Evolutionary conservation across 2,888 invertebrate genomes (phyloP).

Genomic region (Drosophila greeni): DNA sequence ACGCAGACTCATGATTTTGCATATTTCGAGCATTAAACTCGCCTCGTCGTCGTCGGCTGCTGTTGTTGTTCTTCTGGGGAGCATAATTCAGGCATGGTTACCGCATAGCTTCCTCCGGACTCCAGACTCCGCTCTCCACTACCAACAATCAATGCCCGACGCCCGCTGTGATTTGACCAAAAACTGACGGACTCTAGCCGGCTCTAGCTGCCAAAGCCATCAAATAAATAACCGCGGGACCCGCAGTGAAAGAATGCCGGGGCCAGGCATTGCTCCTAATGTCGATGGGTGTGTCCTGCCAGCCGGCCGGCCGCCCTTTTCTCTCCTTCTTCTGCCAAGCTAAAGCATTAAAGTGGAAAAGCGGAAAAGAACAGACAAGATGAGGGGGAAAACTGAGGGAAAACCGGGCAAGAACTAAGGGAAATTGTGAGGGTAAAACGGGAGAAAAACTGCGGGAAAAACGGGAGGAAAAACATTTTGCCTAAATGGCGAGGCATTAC

Average conservation of each 20-base stretch:
- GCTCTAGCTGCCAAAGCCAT: constrained; percentile 62
- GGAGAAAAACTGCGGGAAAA: constrained; percentile 17
- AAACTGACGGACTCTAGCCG: constrained; percentile 58
- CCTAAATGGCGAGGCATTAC: constrained; percentile 69
- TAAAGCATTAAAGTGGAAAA: constrained; percentile 6
- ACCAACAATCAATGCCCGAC: constrained; percentile 65
- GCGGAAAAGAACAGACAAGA: constrained; percentile 5
- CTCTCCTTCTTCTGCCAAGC: constrained; percentile 11
- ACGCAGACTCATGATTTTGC: constrained; percentile 74
- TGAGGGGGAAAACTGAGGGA: constrained; percentile 15
- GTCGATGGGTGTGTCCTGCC: constrained; percentile 53
- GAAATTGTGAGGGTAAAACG: neutral
- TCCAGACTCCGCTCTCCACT: constrained; percentile 9
- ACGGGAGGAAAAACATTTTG: constrained; percentile 49
- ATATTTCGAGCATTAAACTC: constrained; percentile 70
- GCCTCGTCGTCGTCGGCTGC: constrained; percentile 41
- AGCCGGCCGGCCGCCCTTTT: constrained; percentile 50
- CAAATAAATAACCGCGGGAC: constrained; percentile 70
- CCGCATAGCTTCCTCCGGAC: constrained; percentile 15
- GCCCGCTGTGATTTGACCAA: constrained; percentile 71
- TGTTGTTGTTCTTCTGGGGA: constrained; percentile 39
- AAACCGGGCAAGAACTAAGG: neutral
- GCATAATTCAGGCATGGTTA: constrained; percentile 67
- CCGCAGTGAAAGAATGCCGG: constrained; percentile 62
- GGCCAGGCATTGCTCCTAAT: constrained; percentile 53